Evolutionary conservation across 2,888 invertebrate genomes (phyloP).

Genomic region (Eristalis pertinax): DNA sequence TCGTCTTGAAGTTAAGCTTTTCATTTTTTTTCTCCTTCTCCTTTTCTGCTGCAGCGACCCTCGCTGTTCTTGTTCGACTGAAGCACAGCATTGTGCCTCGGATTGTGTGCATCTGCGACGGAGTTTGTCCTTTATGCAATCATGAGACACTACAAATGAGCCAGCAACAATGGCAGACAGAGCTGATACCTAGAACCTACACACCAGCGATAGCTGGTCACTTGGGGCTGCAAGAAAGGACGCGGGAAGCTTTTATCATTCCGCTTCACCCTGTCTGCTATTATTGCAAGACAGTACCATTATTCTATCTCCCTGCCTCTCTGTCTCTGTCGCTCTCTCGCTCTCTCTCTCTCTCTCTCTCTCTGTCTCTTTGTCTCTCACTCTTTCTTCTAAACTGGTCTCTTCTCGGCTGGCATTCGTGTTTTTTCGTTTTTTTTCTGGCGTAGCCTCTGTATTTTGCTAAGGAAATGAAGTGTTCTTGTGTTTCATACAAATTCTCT

Average conservation of each 20-base stretch:
- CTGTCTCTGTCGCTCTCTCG: background rate
- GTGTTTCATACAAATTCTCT: conserved; percentile 44
- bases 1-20: conserved; percentile 61
- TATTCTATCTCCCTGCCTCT: conserved; percentile 2
- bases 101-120: conserved; percentile 45
- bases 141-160: conserved; percentile 61
- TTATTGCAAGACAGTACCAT: conserved; percentile 52
- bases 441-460: conserved; percentile 13
- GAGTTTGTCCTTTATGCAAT: conserved; percentile 68
- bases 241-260: conserved; percentile 65
- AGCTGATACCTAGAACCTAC: background rate
- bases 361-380: background rate
- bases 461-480: conserved; percentile 65
- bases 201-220: conserved; percentile 24
- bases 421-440: conserved; percentile 29
- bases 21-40: conserved; percentile 15
- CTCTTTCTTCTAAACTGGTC: too few relatives aligned
- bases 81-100: background rate
- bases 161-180: conserved; percentile 42
- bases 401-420: conserved; percentile 37
- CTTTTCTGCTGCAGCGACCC: background rate
- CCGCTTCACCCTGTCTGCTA: conserved; percentile 53
- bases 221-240: conserved; percentile 44
- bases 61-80: background rate
- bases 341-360: background rate